Base-by-base conservation (phyloP, 2,797 vertebrate genomes). In the Perdix hodgsoniae region DNA sequence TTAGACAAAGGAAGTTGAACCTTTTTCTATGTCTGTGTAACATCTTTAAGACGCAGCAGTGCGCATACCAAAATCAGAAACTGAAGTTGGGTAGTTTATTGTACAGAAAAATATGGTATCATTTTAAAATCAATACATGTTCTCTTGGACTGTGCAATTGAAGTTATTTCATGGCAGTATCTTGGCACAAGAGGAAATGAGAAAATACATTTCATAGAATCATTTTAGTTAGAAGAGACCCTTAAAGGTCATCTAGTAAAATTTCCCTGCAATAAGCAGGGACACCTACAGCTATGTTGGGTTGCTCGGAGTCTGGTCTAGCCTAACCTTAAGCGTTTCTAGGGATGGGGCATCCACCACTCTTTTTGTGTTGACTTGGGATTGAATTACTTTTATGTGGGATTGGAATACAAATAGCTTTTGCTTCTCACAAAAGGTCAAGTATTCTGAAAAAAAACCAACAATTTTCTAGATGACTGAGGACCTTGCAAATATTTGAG, bases 331-430 rank as follows among this genome's bases (percentile, higher is more conserved):
- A 3, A 52, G 50, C 27, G 5, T 29, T 27, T 52, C 15, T 29
- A 52, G 50, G 27, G 27, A 52, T 31, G 50, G 16, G 15, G 27
- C 50, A 29, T 52, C 50, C 27, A 52, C 50, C 50, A 17, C 16
- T 29, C 27, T 29, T 44, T 6, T 33, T 90, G 10, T 19, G 7
- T 85, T 72, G 22, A 69, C 2, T 78, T 0, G 0, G 13, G 27
- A 6, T 65, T 81, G 52, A 57, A 19, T 57, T 57, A 22, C 54
- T 57, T 22, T 22, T 57, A n/a, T 57, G 31, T 56, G 31, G 10
- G 31, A n/a, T n/a, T 54, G 12, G 27, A 7, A 61, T 81, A 44
- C 37, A 70, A 73, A 67, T 56, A 42, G 27, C 24, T 93, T 85
- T 67, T 65, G 13, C 29, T 88, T 10, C 33, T 76, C 11, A 10